Percentiles rank a stretch among this genome's conserved stretches.
These are phyloP conservation scores for Melitaea cinxia DNA, from an alignment of 1,140 invertebrate genomes.

Conservation along the genomic window DNA sequence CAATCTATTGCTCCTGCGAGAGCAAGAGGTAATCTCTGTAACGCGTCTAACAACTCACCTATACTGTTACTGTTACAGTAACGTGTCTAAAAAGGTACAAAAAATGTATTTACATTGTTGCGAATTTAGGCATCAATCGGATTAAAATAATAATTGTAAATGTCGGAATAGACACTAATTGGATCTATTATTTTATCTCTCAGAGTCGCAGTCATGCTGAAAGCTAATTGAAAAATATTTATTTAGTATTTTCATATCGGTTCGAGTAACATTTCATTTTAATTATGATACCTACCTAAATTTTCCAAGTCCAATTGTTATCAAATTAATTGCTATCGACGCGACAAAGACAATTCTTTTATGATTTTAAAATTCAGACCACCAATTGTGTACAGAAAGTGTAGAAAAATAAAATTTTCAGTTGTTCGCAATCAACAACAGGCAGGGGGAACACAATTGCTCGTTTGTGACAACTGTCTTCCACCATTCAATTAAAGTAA, in stretches of 20 bases:
- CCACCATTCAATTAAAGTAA: slow-evolving; percentile 57
- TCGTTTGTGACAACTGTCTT: slow-evolving; percentile 49
- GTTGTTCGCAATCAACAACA: slow-evolving; percentile 18
- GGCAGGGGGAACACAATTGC: slow-evolving; percentile 42
- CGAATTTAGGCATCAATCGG: too few relatives aligned
- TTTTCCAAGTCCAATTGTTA: too few relatives aligned
- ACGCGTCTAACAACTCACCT: not conserved
- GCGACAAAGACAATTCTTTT: not conserved
- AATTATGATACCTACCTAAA: too few relatives aligned
- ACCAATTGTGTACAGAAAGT: not conserved
- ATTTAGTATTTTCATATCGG: too few relatives aligned
- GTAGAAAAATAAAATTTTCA: slow-evolving; percentile 14
- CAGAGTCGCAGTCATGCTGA: too few relatives aligned
- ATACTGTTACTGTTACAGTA: not conserved
- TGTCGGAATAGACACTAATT: too few relatives aligned
- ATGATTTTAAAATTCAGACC: not conserved
- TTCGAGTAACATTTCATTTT: too few relatives aligned
- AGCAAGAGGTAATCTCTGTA: slow-evolving; percentile 44
- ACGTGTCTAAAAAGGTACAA: not conserved
- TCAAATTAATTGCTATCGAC: not conserved
- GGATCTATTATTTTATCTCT: too few relatives aligned
- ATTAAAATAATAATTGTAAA: too few relatives aligned
- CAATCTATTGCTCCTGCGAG: slow-evolving; percentile 55
- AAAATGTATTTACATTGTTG: not conserved
- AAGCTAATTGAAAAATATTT: too few relatives aligned